Evolutionary conservation across 92 coral and sea anemone genomes (phyloP).

Genomic region (Blastomussa wellsi): DNA sequence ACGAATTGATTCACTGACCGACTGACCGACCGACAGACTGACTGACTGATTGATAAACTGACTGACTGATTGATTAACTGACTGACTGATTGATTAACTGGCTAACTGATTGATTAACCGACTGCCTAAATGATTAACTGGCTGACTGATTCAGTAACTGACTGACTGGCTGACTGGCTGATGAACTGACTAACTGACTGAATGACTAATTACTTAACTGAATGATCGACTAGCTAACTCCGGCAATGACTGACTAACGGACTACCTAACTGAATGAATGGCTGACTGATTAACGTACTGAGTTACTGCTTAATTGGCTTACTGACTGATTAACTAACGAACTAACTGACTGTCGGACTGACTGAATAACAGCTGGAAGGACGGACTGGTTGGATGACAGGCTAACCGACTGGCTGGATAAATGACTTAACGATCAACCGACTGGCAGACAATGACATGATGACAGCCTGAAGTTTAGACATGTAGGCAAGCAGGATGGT

Average conservation of each 20-base stretch:
- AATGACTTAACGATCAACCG: too few species aligned
- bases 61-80: not conserved
- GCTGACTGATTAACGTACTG: conserved; percentile 1
- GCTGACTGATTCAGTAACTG: conserved; percentile 14
- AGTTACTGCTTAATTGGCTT: not conserved
- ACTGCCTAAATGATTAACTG: not conserved
- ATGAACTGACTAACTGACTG: too few species aligned
- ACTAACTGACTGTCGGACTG: too few species aligned
- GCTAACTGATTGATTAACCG: conserved; percentile 5
- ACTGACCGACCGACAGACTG: not conserved
- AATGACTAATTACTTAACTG: too few species aligned
- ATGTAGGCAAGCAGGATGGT: too few species aligned
- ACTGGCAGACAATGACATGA: too few species aligned
- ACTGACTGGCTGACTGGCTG: not conserved
- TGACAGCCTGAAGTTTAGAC: too few species aligned
- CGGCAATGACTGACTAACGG: too few species aligned
- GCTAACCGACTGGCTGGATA: too few species aligned
- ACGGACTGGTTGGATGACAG: too few species aligned
- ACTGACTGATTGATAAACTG: not conserved
- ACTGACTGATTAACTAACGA: not conserved
- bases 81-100: not conserved
- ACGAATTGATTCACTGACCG: not conserved
- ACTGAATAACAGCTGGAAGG: too few species aligned
- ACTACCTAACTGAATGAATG: not conserved
- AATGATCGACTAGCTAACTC: too few species aligned